phyloP scores from a whole-genome alignment of 2,888 invertebrate genomes.

The Altica lythri region DNA sequence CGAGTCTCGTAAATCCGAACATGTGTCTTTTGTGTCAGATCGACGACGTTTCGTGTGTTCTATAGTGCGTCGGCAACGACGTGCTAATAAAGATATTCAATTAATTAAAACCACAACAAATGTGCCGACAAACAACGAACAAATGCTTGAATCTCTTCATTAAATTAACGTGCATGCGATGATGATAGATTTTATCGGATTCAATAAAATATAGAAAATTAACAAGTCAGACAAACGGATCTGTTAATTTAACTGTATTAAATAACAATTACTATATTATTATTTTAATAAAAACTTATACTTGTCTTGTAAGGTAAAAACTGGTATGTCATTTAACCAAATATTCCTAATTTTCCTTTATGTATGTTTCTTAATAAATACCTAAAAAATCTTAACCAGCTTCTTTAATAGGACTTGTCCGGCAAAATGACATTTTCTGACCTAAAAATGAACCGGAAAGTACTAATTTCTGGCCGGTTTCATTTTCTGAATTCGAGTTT shows the following conservation, averaged over 20 bases:
- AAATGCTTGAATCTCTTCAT: constrained; percentile 21
- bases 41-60: constrained; percentile 29
- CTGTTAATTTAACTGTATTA: background rate
- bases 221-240: constrained; percentile 17
- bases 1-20: constrained; percentile 29
- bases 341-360: too few species aligned
- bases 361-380: too few species aligned
- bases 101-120: constrained; percentile 38
- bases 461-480: too few species aligned
- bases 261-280: too few species aligned
- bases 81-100: constrained; percentile 39
- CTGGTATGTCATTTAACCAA: too few species aligned
- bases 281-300: too few species aligned
- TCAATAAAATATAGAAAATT: constrained; percentile 27
- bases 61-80: constrained; percentile 15
- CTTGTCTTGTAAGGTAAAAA: too few species aligned
- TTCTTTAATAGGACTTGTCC: too few species aligned
- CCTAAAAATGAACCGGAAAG: too few species aligned
- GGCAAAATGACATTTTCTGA: too few species aligned
- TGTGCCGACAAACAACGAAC: constrained; percentile 32
- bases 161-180: constrained; percentile 20
- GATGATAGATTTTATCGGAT: constrained; percentile 26
- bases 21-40: constrained; percentile 32
- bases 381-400: too few species aligned
- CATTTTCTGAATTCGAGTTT: too few species aligned